phyloP scores from a whole-genome alignment of 2,797 vertebrate species.

The Setipinna tenuifilis region DNA sequence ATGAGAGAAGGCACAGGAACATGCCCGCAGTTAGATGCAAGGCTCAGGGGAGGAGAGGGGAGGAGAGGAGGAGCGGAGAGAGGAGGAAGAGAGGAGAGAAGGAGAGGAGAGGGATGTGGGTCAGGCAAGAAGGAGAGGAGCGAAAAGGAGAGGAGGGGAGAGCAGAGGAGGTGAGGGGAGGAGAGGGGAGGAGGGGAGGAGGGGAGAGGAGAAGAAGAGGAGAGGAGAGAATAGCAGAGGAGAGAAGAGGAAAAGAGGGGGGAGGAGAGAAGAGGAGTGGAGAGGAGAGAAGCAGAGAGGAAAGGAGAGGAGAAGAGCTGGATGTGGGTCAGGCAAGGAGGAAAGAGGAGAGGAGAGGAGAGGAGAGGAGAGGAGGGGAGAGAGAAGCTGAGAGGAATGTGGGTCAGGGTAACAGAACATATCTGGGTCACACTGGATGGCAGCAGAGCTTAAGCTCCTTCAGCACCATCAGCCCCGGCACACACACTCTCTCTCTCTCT shows the following conservation, averaged over 20 bases:
- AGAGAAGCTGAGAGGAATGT: neutral
- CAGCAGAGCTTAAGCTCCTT: too few species aligned
- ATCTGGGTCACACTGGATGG: too few species aligned
- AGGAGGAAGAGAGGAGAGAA: neutral
- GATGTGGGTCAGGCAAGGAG: neutral
- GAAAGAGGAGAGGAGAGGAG: neutral
- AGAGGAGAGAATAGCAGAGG: too few species aligned
- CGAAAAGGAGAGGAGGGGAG: neutral
- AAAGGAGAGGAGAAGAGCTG: neutral
- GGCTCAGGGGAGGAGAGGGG: neutral
- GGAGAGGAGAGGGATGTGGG: neutral
- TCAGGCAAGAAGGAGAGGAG: neutral
- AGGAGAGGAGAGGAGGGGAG: neutral
- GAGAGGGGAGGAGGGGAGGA: too few species aligned
- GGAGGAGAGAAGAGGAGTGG: too few species aligned
- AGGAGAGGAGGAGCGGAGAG: neutral
- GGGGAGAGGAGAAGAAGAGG: too few species aligned
- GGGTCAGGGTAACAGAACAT: too few species aligned
- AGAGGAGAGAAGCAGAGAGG: neutral
- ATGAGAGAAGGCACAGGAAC: too few species aligned
- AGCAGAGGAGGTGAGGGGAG: neutral
- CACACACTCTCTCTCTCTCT: too few species aligned
- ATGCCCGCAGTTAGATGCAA: too few species aligned
- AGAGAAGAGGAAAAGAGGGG: too few species aligned
- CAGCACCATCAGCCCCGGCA: too few species aligned